Evolutionary conservation across 1,140 invertebrate genomes (phyloP), one percentile per base, ranked within the genome.

Genomic region (Lamellibrachia luymesi): DNA sequence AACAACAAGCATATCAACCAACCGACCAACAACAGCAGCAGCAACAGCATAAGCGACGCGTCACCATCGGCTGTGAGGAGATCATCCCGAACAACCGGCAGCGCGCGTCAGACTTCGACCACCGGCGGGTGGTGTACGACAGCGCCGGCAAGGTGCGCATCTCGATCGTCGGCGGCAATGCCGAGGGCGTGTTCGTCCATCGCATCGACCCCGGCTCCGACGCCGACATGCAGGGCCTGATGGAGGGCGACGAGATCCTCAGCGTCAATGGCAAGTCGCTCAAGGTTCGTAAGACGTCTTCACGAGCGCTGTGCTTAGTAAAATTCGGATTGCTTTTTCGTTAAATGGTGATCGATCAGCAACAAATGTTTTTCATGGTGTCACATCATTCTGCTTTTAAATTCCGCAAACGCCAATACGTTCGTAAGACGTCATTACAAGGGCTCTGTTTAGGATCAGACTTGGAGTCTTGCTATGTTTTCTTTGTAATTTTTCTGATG

Each of bases 111-210:
- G 51, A 64, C 38, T 90, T 51, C 25, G 56, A 25, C 51, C 91
- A 93, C 50, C 27, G 93, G 91, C 92, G 91, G 27, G 92, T 94
- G 51, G 50, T 50, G 38, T 93, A 91, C 51, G 92, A 56, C 91
- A 80, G n/a, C n/a, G 92, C 93, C 27, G 93, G 93, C 51, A 92
- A 38, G 27, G n/a, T 93, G 7, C 89, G 50, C 27, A 92, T 93
- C 51, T 92, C 51, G 27, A 50, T 94, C 38, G 92, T 94, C 51
- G 93, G 93, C 8, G 93, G 93, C 22, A 94, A 94, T 89, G 91
- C 50, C 25, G 91, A 56, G 25, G 93, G 93, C 50, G 89, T 94
- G 17, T 94, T 92, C 51, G 92, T 94, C n/a, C 50, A 93, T 56
- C 27, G 90, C 2, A 56, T 94, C 52, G 56, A 94, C 25, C 51